Base-by-base conservation (phyloP, 2,113 vertebrate genomes). In the Propithecus coquereli region DNA sequence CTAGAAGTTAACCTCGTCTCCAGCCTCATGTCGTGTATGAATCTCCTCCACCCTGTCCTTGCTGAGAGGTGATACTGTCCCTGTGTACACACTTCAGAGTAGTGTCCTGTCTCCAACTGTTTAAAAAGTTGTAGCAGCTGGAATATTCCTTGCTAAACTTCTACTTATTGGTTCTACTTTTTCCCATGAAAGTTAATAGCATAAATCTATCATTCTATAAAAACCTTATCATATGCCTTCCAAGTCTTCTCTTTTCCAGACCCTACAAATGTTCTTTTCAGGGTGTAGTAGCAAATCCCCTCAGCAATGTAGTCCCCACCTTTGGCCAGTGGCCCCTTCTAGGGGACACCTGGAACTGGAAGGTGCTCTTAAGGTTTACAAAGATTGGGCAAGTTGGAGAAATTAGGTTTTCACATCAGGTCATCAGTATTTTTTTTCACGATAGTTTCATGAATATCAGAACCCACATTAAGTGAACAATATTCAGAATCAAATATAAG, bases 401-500 rank as follows among this genome's bases (percentile, higher is more conserved):
- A 87, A 84, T 68, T 32, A n/a, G 18, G 7, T 59, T 79, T 74
- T 89, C 66, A 45, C 0, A 23, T 50, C 34, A 5, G 54, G 13
- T 68, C 27, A 61, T 85, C 27, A 57, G 66, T 92, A 52, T 37
- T 47, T 88, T 77, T 79, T 65, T 79, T 61, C 8, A n/a, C 45
- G 10, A 80, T 71, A 65, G 37, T 61, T 47, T 43, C 11, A 68
- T 45, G 50, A 59, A 68, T 79, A 43, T 81, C 30, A 89, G 66
- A 61, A 86, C 52, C 16, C 40, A 96, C 34, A 47, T 81, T 43
- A 93, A 87, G 68, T 66, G 32, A 84, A 25, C 5, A 80, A 20
- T 30, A n/a, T 47, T 89, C 47, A 79, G 54, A 59, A 66, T 32
- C 50, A 85, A 86, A 79, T 47, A 2, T 68, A n/a, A 77, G 14